Base-by-base conservation (phyloP, 1,140 invertebrate species). In the Uloborus diversus region DNA sequence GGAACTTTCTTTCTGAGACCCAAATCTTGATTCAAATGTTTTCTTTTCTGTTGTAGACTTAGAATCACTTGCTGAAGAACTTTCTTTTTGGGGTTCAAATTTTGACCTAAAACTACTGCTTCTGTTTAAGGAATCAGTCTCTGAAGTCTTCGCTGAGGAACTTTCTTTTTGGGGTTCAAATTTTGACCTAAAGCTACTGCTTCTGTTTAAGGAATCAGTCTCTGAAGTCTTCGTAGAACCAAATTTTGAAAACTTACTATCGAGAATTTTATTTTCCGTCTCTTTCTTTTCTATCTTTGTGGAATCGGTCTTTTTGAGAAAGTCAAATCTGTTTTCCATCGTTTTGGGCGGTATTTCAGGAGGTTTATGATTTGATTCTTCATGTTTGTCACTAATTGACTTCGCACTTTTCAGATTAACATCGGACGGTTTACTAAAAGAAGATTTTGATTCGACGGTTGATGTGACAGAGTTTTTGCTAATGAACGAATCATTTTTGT, bases 341-440 rank as follows among this genome's bases (percentile, higher is more conserved):
- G 59, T 75, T 62, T 75, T 75, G 3, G 70, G 70, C 2, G 70
- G 70, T 25, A 75, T 32, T n/a, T 75, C 57, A 32, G 70, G 70
- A 20, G 70, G 70, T 27, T 49, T 75, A 11, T n/a, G 2, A 49
- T n/a, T n/a, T n/a, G 17, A 17, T 17, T 71, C 56, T 17, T 59
- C 56, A 17, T 14, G 11, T n/a, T 71, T 59, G 11, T 13, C 5
- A 11, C 13, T n/a, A 37, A 33, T 7, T 17, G 13, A 27, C n/a
- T 33, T 32, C 9, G 17, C 20, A 69, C 49, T 56, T 3, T 20
- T 28, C 13, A 33, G 13, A 20, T 23, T 35, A 3, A 53, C 28
- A 2, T 68, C 65, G 3, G 47, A 68, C 14, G 9, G 14, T 32
- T 53, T 68, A n/a, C 17, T 7, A 13, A 30, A 47, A 53, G 13